Conservation (phyloP, 2,113 vertebrate species). For the Petrocephalus zakoni region DNA sequence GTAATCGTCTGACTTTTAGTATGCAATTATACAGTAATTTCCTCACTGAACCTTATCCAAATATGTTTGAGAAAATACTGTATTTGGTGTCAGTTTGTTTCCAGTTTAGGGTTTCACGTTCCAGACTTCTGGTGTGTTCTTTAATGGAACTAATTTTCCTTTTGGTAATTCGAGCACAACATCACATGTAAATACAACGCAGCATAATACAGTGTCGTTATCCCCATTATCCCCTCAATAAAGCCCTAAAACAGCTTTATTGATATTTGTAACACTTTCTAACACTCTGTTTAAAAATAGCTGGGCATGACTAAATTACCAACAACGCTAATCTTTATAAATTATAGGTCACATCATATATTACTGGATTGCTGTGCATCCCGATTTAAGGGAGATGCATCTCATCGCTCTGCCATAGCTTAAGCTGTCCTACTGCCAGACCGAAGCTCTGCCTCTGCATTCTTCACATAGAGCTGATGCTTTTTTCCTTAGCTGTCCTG, state of each 20-base stretch:
- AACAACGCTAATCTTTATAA: constrained; percentile 48
- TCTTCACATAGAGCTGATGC: constrained; percentile 42
- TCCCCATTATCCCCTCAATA: constrained; percentile 24
- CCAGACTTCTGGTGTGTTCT: constrained; percentile 12
- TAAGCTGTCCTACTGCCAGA: neutral
- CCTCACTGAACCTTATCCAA: constrained; percentile 42
- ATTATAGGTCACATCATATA: constrained; percentile 30
- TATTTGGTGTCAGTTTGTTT: constrained; percentile 30
- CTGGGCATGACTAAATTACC: constrained; percentile 28
- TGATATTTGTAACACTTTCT: constrained; percentile 24
- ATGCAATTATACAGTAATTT: constrained; percentile 58
- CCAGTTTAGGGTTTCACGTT: constrained; percentile 26
- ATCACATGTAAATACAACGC: neutral
- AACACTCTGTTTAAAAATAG: constrained; percentile 31
- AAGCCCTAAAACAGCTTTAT: neutral
- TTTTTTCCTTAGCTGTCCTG: constrained; percentile 55
- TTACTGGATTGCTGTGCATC: constrained; percentile 4
- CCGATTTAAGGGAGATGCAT: neutral
- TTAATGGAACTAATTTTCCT: constrained; percentile 17
- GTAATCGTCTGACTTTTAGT: constrained; percentile 62
- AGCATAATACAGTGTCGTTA: constrained; percentile 40
- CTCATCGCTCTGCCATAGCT: neutral
- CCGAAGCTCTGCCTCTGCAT: constrained; percentile 34
- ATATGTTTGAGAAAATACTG: constrained; percentile 34
- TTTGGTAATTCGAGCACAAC: neutral